A percentile compares a stretch with the other conserved stretches of the same genome.
Evolutionary conservation across 2,888 invertebrate genomes (phyloP).

Genomic region (Trichogramma evanescens): DNA sequence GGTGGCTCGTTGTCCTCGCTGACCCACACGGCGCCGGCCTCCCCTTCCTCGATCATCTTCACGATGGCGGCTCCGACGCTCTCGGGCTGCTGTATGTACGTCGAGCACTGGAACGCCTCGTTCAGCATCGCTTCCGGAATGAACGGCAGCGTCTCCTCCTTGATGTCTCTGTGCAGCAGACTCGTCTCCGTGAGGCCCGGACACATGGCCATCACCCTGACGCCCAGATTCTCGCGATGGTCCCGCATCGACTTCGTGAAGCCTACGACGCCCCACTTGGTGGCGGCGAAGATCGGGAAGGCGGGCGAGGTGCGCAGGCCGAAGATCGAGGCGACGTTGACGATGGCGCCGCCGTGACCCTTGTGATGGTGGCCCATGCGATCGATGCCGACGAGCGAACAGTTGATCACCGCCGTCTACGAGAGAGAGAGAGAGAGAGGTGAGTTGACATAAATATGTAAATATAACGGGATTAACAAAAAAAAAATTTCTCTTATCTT

Average conservation of each 20-base stretch:
- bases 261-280: conserved; percentile 42
- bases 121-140: conserved; percentile 12
- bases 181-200: conserved; percentile 42
- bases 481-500: no score
- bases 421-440: not conserved
- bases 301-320: conserved; percentile 50
- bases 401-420: conserved; percentile 45
- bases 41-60: conserved; percentile 32
- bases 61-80: conserved; percentile 38
- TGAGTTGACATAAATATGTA: not conserved
- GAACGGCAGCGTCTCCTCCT: conserved; percentile 14
- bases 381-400: conserved; percentile 44
- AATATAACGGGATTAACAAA: no score
- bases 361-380: conserved; percentile 47
- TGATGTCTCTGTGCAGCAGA: conserved; percentile 22
- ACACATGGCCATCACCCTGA: conserved; percentile 39
- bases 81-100: conserved; percentile 29
- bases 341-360: conserved; percentile 54
- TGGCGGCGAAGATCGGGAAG: conserved; percentile 42
- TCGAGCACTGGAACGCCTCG: conserved; percentile 15
- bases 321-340: conserved; percentile 58
- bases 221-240: conserved; percentile 39
- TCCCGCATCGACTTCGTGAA: conserved; percentile 35
- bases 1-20: conserved; percentile 36
- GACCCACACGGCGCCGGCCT: conserved; percentile 40